Evolutionary conservation across 2,888 invertebrate genomes (phyloP).

Genomic region (Pimpla rufipes): DNA sequence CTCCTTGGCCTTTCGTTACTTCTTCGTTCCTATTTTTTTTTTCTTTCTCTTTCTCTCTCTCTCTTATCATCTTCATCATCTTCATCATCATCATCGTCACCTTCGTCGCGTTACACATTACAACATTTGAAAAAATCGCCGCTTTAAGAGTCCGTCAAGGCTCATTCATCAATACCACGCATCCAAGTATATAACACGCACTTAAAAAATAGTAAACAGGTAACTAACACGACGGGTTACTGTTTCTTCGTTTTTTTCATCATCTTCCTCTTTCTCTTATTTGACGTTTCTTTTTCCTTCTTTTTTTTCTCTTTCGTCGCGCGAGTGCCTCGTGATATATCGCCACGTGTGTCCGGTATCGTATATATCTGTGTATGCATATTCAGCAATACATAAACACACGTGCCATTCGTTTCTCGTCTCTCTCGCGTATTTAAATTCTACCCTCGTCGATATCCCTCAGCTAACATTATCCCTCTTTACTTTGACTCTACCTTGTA

Average conservation of each 20-base stretch:
- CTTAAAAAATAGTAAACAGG: slow-evolving; percentile 73
- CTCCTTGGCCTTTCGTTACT: slow-evolving; percentile 63
- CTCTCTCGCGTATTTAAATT: slow-evolving; percentile 17
- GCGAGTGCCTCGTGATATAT: slow-evolving; percentile 40
- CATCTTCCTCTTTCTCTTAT: slow-evolving; percentile 43
- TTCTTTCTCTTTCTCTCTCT: slow-evolving; percentile 35
- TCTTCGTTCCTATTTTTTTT: slow-evolving; percentile 38
- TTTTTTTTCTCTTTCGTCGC: slow-evolving; percentile 61
- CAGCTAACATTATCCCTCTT: slow-evolving; percentile 35
- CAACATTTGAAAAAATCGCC: slow-evolving; percentile 45
- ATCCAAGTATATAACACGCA: slow-evolving; percentile 70
- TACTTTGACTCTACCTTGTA: slow-evolving; percentile 38
- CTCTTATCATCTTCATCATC: slow-evolving; percentile 40
- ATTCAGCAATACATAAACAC: slow-evolving; percentile 29
- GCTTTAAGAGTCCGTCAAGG: slow-evolving; percentile 67
- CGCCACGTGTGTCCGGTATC: slow-evolving; percentile 25
- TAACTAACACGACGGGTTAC: slow-evolving; percentile 65
- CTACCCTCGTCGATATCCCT: slow-evolving; percentile 26
- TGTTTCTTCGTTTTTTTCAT: slow-evolving; percentile 51
- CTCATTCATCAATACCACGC: slow-evolving; percentile 63
- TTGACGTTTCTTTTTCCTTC: slow-evolving; percentile 49
- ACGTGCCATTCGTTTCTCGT: slow-evolving; percentile 24
- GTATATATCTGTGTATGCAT: background rate
- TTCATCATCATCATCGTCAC: slow-evolving; percentile 40
- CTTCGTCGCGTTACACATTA: slow-evolving; percentile 20